A percentile compares a stretch with the other conserved stretches of the same genome.
Conservation (phyloP, 2,888 invertebrate genomes). For the Dromius quadrimaculatus region DNA sequence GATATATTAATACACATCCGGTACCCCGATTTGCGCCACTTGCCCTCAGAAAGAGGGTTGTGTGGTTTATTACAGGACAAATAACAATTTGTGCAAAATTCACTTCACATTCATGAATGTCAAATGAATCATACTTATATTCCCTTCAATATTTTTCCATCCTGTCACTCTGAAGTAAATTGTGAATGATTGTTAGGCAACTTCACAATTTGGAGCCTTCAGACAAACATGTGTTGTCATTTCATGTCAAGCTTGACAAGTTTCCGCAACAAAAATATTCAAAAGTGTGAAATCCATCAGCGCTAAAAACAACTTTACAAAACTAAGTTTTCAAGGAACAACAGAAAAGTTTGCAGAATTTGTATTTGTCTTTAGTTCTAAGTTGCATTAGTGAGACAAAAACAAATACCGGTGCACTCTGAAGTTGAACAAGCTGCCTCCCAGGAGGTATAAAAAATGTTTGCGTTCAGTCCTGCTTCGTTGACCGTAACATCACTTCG, state of each 20-base stretch:
- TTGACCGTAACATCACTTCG: slow-evolving; percentile 50
- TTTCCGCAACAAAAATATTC: slow-evolving; percentile 15
- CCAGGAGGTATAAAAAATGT: slow-evolving; percentile 32
- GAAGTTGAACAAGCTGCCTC: too few relatives aligned
- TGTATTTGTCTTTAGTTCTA: slow-evolving; percentile 37
- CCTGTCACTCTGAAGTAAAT: slow-evolving; percentile 6
- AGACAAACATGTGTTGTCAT: neutral
- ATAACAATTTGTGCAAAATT: slow-evolving; percentile 3
- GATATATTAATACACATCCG: too few relatives aligned
- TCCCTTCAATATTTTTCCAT: too few relatives aligned
- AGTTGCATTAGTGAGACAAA: slow-evolving; percentile 19
- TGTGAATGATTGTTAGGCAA: slow-evolving; percentile 1
- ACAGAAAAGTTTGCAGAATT: slow-evolving; percentile 43
- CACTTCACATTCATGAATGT: too few relatives aligned
- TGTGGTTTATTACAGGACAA: neutral
- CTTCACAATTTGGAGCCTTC: too few relatives aligned
- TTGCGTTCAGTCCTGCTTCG: slow-evolving; percentile 50
- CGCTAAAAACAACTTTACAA: slow-evolving; percentile 38
- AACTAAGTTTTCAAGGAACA: slow-evolving; percentile 42
- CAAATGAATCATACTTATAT: too few relatives aligned
- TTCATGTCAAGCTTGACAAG: slow-evolving; percentile 21
- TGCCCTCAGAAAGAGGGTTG: too few relatives aligned
- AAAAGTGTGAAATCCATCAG: slow-evolving; percentile 32
- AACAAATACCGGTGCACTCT: too few relatives aligned
- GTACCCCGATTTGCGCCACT: too few relatives aligned